Base-by-base conservation (phyloP, 2,797 vertebrate genomes). In the Pterois miles region DNA sequence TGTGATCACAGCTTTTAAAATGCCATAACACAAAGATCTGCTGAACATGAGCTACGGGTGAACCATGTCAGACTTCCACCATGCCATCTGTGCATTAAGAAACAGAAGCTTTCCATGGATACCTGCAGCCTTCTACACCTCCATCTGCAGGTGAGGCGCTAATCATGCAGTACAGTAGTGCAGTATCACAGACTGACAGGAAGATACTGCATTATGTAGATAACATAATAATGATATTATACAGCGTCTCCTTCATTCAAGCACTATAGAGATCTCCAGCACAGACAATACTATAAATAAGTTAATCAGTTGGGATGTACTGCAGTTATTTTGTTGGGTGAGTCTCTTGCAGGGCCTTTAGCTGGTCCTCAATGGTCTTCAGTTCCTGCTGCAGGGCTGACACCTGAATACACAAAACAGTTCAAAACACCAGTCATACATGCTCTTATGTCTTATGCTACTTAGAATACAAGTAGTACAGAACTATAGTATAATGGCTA, bases 291-390 rank as follows among this genome's bases (percentile, higher is more conserved):
- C 68, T 3, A 43, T n/a, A 13, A 64, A 67, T 5, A 53, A 33
- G 25, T 71, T 20, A 0, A 20, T 57, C 20, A 40, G 12, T 14
- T 57, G 14, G 25, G 12, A 54, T 8, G 14, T 82, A 52, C 50
- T 59, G 22, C 5, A 56, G 38, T 79, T 52, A 81, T 33, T 74
- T 23, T 80, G 31, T 16, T 65, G 48, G 62, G 43, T 68, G 59
- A 20, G 50, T 70, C 62, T 80, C 36, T 29, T 89, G 76, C 67
- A 94, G 78, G 53, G 78, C 36, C 14, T 59, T 71, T 56, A 95
- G 87, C 75, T 95, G 94, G 1, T 94, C 91, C 69, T 95, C 92
- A 6, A 91, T 91, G 63, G 75, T 91, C 81, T 88, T 87, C 76
- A 95, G 38, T 7, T 96, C 94, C 68, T 91, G 85, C 82, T 93